Evolutionary conservation across 2,797 vertebrate genomes (phyloP), one percentile per base, ranked within the genome.

Genomic region (Fundulus diaphanus): DNA sequence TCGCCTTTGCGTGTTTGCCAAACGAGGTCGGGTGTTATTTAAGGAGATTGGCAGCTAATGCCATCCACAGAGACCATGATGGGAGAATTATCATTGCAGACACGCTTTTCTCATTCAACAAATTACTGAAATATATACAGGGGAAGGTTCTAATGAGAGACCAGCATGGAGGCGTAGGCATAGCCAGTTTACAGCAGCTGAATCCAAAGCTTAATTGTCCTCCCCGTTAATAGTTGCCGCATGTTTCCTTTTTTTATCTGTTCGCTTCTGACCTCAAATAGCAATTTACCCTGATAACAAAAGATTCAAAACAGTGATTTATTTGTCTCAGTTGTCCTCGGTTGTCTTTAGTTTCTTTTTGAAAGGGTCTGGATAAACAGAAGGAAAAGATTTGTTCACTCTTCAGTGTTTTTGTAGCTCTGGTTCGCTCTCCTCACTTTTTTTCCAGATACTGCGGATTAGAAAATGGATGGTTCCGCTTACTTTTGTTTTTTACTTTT

Each of bases 21-120:
- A 80, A 84, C 68, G 35, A 85, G 56, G 46, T 82, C 6, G 70
- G 52, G n/a, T 63, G 69, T 73, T 69, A 86, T 81, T 87, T 44
- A 48, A 54, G 35, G n/a, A 87, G 74, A 85, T 85, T 78, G 44
- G n/a, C 69, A 37, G 27, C 72, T 69, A 57, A 78, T 29, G 56
- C 7, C 9, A 22, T 61, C 27, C 42, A 42, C 80, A 3, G 61
- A 24, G 24, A 20, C 20, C 33, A 0, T 24, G 44, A 88, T 82
- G 74, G 70, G 20, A 1, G 0, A 5, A 86, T 92, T 82, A 82
- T n/a, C 29, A 91, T 88, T 79, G 77, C 70, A 65, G 76, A 5
- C 89, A 90, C 59, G 56, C 6, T 12, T 51, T 8, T 33, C 69
- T 80, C 73, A 85, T 85, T 68, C 33, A 75, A 8, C 52, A 79